A percentile compares a stretch with the other conserved stretches of the same genome.
Conservation (phyloP, 2,113 vertebrate species). For the Melanocharis versteri region DNA sequence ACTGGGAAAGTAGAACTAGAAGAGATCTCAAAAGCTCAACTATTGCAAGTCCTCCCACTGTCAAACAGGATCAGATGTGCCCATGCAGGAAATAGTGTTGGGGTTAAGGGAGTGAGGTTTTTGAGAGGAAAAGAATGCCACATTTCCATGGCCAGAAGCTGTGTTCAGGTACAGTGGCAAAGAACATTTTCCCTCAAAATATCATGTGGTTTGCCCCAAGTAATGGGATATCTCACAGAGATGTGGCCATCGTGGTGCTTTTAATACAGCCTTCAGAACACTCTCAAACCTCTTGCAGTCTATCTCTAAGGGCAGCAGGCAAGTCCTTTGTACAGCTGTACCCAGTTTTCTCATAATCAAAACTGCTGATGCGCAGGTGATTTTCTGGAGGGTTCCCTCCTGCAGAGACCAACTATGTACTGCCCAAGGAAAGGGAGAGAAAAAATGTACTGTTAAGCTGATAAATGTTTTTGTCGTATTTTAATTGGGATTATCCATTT, state of each 20-base stretch:
- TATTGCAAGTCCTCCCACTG: not conserved
- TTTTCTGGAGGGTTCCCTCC: not conserved
- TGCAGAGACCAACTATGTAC: not conserved
- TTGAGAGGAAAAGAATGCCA: not conserved
- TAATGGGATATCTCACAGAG: not conserved
- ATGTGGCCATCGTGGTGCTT: accelerated
- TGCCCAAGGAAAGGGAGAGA: not conserved
- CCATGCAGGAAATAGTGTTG: not conserved
- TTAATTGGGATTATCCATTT: slow-evolving; percentile 8
- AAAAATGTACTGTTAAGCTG: not conserved
- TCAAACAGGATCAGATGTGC: not conserved
- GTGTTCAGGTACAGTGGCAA: not conserved
- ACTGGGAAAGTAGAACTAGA: not conserved
- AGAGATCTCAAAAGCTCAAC: not conserved
- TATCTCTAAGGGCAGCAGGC: not conserved
- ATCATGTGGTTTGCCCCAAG: not conserved
- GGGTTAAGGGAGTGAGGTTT: not conserved
- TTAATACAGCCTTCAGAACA: not conserved
- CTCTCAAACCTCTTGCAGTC: accelerated
- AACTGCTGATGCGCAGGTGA: not conserved
- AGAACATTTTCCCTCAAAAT: not conserved
- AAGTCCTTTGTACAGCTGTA: not conserved
- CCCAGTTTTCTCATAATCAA: not conserved
- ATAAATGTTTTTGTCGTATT: not conserved
- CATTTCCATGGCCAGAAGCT: not conserved